Base-by-base conservation (phyloP, 2,888 invertebrate species). In the Cosmorhoe ocellata region DNA sequence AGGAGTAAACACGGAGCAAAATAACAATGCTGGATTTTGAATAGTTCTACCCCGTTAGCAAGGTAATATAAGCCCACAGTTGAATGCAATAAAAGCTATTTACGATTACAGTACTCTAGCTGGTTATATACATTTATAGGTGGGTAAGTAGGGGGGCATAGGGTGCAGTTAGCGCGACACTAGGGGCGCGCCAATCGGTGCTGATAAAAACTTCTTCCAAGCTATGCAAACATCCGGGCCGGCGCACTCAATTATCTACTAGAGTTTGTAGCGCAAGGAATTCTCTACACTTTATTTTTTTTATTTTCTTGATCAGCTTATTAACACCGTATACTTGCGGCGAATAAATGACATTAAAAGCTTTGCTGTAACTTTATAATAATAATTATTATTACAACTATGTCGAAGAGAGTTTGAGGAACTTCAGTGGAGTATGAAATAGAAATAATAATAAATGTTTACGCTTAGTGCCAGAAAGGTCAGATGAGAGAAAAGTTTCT, bases 161-260 rank as follows among this genome's bases (percentile, higher is more conserved):
- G 48, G 63, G 62, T 72, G 74, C 71, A 79, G 80, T 77, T 77
- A 78, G 68, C 66, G 64, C 76, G 79, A 79, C 78, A 76, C 72
- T 73, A 67, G 68, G 62, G 71, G 71, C 63, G 67, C 69, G 72
- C 76, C 79, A 84, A 83, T 84, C 74, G 79, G 57, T 59, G 71
- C 75, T 79, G 83, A 85, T 84, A 84, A 84, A 84, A 85, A 81
- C 71, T 84, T 81, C 77, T 71, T 58, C 66, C 63, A 59, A 60
- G 67, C 77, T 81, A 71, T 72, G 78, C 83, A 85, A 85, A 84
- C 84, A 84, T 82, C 79, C 79, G 77, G 76, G 73, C 74, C 58
- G 67, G 77, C 69, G 75, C 81, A 81, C 83, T 84, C 85, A 84
- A 85, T 87, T 86, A 18, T 18, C 18, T 18, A 86, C 83, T 71